phyloP scores from a whole-genome alignment of 2,888 invertebrate species.

The Trichogramma dendrolimi region DNA sequence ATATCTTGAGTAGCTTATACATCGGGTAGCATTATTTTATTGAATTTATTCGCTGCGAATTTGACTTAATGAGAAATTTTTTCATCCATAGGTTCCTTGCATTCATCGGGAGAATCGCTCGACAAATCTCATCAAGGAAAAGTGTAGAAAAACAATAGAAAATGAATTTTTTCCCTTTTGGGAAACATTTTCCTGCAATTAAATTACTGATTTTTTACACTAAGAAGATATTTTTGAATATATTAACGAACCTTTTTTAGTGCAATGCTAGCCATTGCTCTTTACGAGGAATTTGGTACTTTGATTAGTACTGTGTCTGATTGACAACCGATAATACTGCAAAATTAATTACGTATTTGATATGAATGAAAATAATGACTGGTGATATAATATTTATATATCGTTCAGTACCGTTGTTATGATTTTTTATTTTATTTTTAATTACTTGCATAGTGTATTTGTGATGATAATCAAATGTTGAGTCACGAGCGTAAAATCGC shows the following conservation, averaged over 20 bases:
- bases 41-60: neutral
- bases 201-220: conserved; percentile 16
- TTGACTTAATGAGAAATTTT: neutral
- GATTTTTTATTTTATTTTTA: conserved; percentile 16
- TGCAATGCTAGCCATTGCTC: conserved; percentile 21
- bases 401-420: neutral
- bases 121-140: conserved; percentile 48
- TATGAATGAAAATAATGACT: conserved; percentile 16
- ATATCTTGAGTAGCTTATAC: neutral
- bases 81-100: conserved; percentile 47
- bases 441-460: conserved; percentile 12
- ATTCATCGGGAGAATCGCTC: conserved; percentile 50
- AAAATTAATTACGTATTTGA: neutral
- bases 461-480: conserved; percentile 14
- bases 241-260: conserved; percentile 11
- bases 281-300: conserved; percentile 12
- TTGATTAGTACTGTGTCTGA: conserved; percentile 4
- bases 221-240: conserved; percentile 22
- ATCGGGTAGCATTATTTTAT: neutral
- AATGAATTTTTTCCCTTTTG: no score
- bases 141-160: conserved; percentile 38
- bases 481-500: conserved; percentile 8
- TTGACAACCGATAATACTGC: neutral
- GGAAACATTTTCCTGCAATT: conserved; percentile 6
- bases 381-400: conserved; percentile 14